Evolutionary conservation across 2,888 invertebrate genomes (phyloP).

Genomic region (Acrobasis consociella): DNA sequence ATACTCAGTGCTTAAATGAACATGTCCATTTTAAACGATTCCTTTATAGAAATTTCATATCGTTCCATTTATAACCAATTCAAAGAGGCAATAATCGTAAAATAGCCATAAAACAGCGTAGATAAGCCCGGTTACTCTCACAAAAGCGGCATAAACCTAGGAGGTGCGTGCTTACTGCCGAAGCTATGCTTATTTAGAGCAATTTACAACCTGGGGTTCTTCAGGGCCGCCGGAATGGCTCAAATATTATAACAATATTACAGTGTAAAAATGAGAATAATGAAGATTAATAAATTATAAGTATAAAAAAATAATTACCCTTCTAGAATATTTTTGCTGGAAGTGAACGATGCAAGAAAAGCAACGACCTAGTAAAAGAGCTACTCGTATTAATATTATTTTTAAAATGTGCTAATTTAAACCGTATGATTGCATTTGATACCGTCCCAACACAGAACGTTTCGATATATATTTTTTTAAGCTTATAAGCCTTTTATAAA

Average conservation of each 20-base stretch:
- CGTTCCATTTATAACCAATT: constrained; percentile 77
- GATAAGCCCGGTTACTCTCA: constrained; percentile 70
- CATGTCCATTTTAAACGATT: constrained; percentile 75
- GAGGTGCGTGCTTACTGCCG: constrained; percentile 50
- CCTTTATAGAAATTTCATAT: constrained; percentile 78
- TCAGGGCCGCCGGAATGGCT: constrained; percentile 1
- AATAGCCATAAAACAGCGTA: constrained; percentile 71
- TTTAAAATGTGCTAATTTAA: no score
- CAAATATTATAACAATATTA: constrained; percentile 34
- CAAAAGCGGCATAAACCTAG: constrained; percentile 59
- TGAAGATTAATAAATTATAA: no score
- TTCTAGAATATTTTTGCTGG: no score
- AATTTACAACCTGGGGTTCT: constrained; percentile 40
- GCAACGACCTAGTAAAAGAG: no score
- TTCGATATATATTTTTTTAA: no score
- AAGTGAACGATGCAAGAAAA: no score
- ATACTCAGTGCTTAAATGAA: constrained; percentile 67
- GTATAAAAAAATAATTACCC: no score
- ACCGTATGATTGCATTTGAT: no score
- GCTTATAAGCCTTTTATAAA: no score
- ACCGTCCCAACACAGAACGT: no score
- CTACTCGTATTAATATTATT: no score
- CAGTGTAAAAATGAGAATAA: not conserved
- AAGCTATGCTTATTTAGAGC: constrained; percentile 49
- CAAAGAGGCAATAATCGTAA: constrained; percentile 78